Percentiles rank a stretch among this genome's conserved stretches.
These are phyloP conservation scores for Chitala chitala DNA, from an alignment of 2,113 vertebrate species.

Conservation along the genomic window DNA sequence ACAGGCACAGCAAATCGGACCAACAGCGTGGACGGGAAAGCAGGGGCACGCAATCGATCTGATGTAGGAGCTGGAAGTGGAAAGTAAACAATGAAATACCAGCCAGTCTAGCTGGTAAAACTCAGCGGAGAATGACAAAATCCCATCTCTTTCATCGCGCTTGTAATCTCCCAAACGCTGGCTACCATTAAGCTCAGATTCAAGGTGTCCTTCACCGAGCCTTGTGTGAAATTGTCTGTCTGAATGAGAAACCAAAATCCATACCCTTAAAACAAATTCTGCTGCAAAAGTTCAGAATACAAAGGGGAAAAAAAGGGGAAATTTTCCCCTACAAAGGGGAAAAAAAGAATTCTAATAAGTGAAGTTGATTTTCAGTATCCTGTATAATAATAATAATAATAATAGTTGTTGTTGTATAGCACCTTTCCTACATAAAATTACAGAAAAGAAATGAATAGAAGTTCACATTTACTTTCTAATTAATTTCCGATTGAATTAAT, in stretches of 20 bases:
- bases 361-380: too few species aligned
- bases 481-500: too few species aligned
- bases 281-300: background rate
- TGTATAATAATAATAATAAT: too few species aligned
- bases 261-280: conserved; percentile 12
- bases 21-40: background rate
- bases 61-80: background rate
- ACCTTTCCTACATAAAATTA: too few species aligned
- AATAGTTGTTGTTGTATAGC: too few species aligned
- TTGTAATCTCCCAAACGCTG: background rate
- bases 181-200: conserved; percentile 2
- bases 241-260: conserved; percentile 2
- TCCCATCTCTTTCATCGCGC: background rate
- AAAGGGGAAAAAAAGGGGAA: too few species aligned
- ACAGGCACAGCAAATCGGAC: background rate
- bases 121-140: background rate
- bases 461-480: too few species aligned
- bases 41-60: background rate
- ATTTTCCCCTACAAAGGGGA: too few species aligned
- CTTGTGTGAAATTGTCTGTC: conserved; percentile 5
- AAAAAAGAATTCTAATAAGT: too few species aligned
- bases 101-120: background rate
- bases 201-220: background rate
- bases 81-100: background rate
- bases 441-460: too few species aligned